Conservation (phyloP, 1,140 invertebrate species). For the Leptopilina boulardi region DNA sequence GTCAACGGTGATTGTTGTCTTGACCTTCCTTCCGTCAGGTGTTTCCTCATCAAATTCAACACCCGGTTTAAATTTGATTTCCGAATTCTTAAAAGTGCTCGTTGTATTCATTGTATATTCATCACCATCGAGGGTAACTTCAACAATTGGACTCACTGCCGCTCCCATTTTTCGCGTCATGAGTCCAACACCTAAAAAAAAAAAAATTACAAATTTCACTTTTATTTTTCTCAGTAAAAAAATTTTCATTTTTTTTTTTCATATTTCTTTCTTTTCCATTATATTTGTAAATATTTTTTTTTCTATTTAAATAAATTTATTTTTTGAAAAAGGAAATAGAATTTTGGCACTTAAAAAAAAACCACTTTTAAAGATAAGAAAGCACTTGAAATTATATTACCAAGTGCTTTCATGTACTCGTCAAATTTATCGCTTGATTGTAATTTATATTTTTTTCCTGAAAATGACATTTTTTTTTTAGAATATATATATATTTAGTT, state of each 20-base stretch:
- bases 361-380: slow-evolving; percentile 2
- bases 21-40: slow-evolving; percentile 89
- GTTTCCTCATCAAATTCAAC: slow-evolving; percentile 92
- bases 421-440: slow-evolving; percentile 88
- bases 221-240: background rate
- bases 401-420: slow-evolving; percentile 90
- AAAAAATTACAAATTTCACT: slow-evolving; percentile 30
- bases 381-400: slow-evolving; percentile 75
- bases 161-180: slow-evolving; percentile 86
- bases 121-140: slow-evolving; percentile 83
- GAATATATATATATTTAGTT: background rate
- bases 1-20: slow-evolving; percentile 81
- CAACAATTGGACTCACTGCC: slow-evolving; percentile 83
- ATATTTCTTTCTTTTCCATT: background rate
- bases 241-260: background rate
- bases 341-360: background rate
- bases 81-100: slow-evolving; percentile 90
- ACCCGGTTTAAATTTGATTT: slow-evolving; percentile 87
- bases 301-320: no score
- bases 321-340: no score
- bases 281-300: no score
- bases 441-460: slow-evolving; percentile 87
- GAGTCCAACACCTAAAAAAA: slow-evolving; percentile 83
- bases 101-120: slow-evolving; percentile 84
- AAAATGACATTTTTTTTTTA: slow-evolving; percentile 61